Percentiles rank a stretch among this genome's conserved stretches.
Conservation (phyloP, 2,888 invertebrate genomes). For the Pyrrhia umbra region DNA sequence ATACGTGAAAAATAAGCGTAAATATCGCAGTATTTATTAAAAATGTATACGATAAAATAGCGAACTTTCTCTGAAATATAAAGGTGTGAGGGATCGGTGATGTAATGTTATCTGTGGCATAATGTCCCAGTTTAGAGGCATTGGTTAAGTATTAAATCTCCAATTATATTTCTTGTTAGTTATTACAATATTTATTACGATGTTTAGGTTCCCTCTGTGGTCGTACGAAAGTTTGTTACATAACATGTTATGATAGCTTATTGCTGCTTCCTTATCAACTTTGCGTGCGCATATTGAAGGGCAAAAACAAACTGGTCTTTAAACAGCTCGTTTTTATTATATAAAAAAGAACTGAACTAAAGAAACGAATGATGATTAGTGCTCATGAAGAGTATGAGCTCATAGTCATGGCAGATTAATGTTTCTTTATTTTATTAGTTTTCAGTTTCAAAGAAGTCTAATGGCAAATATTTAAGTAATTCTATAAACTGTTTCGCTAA, state of each 20-base stretch:
- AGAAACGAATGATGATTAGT: no score
- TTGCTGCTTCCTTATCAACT: conserved; percentile 38
- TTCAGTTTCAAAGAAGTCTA: no score
- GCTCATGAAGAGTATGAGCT: no score
- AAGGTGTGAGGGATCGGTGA: neutral
- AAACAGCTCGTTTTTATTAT: neutral
- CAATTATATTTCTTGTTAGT: neutral
- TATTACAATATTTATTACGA: neutral
- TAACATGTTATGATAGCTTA: conserved; percentile 33
- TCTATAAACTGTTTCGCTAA: no score
- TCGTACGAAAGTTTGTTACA: conserved; percentile 32
- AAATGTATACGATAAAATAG: neutral
- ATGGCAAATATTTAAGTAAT: no score
- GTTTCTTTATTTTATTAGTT: no score
- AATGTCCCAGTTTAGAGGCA: no score
- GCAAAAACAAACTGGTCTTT: conserved; percentile 34
- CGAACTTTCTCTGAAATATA: neutral
- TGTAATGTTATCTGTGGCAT: conserved; percentile 1
- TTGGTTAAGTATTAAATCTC: neutral
- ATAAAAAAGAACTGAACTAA: neutral
- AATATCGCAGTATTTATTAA: neutral
- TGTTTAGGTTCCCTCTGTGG: neutral
- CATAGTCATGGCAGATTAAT: no score
- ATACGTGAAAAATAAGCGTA: conserved; percentile 1
- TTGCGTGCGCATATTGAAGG: conserved; percentile 38